Base-by-base conservation (phyloP, 2,797 vertebrate genomes). In the Mus caroli region DNA sequence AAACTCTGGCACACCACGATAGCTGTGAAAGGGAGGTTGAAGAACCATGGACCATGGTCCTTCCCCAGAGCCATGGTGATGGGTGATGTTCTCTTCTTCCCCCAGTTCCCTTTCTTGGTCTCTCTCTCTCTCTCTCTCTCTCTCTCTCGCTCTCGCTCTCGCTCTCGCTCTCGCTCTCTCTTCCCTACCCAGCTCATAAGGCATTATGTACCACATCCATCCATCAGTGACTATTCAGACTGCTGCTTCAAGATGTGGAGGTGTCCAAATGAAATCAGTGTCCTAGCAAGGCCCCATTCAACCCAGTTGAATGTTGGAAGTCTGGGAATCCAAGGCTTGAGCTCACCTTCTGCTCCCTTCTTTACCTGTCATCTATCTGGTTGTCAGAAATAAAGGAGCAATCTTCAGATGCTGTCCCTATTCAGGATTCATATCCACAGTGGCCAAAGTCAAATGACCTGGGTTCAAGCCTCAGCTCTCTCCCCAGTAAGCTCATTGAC, bases 1-100 rank as follows among this genome's bases (percentile, higher is more conserved):
- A 93, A 96, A 97, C 95, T 96, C 91, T 67, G 60, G 90, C 73
- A 90, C 96, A 92, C 93, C 96, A 95, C 95, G 97, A 96, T 91
- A 96, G 97, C 96, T 97, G 89, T 88, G 93, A 20, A 71, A 31
- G 88, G 94, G 71, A 96, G 84, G 89, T 90, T 90, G 92, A 8
- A 87, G 78, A 94, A 19, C 4, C 37, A 24, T 34, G 17, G 60
- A 19, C 4, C 37, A 24, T 34, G 28, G 60, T 43, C 56, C 34
- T 50, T 54, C 83, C 20, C 58, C 34, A 69, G 24, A 84, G 26
- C 43, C 58, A 60, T 34, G 4, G 82, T 7, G 15, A 85, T 34
- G 3, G 4, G 82, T 7, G 15, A 85, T 34, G 6, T 28, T 62
- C 31, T 67, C 19, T 62, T 62, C 14, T 31, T 31, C 54, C 54